Base-by-base conservation (phyloP, 92 coral and sea anemone species). In the Anthopleura xanthogrammica region DNA sequence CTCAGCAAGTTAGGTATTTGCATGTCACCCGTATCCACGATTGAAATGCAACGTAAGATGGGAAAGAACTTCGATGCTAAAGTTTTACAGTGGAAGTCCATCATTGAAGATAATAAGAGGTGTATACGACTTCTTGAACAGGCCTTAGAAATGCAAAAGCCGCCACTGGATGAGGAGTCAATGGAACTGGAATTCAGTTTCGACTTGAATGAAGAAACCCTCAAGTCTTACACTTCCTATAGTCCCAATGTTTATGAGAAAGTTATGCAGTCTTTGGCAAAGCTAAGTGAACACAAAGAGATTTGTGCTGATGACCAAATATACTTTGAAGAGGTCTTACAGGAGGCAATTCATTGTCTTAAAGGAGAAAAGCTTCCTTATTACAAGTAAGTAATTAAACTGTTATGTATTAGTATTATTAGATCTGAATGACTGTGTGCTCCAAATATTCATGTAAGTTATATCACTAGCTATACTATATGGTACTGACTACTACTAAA, bases 1-100 rank as follows among this genome's bases (percentile, higher is more conserved):
- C 84, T 89, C 41, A 82, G 83, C 41, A 79, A 78, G 60, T 65
- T 86, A 29, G 92, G 92, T 9, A 82, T 89, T 39, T 89, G 92
- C 19, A 89, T 89, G 92, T 82, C 92, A 0, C 90, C 87, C 5
- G 64, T 81, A 48, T 71, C 55, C 16, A 48, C 50, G 20, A 76
- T 90, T 36, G 68, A 74, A 4, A 77, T 90, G 23, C 90, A 87
- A 23, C 78, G 66, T 22, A 86, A 78, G 66, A 90, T 90, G 93
- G 88, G 88, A 12, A 78, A 60, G 55, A 87, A 43, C 36, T 87
- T 57, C 10, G 88, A 90, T 52, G 41, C 24, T 41, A 83, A 87
- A 72, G 87, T 71, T 8, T 16, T 77, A 3, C 23, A 55, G 12
- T 90, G 93, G 89, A 80, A 87, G 66, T 46, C 56, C 20, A 52